These are phyloP conservation scores for Dioctria linearis DNA, from an alignment of 2,888 invertebrate species.

Conservation along the genomic window DNA sequence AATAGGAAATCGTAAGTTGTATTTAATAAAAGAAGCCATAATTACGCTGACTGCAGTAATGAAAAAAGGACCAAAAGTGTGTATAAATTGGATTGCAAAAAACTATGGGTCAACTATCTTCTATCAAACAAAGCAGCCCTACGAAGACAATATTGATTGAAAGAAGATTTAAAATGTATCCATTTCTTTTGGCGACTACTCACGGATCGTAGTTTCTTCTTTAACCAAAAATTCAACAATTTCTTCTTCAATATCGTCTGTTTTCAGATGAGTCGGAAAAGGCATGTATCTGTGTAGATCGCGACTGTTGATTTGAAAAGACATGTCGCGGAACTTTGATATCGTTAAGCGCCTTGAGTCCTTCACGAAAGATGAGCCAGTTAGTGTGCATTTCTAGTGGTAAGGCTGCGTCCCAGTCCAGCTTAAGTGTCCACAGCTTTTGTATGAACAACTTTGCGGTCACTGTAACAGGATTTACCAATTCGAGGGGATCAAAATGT, in stretches of 20 bases:
- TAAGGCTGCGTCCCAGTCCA: too few species aligned
- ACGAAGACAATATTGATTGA: not conserved
- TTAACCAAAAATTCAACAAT: constrained; percentile 98
- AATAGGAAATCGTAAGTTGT: constrained; percentile 33
- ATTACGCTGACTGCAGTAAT: constrained; percentile 22
- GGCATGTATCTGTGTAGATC: too few species aligned
- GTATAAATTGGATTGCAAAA: constrained; percentile 28
- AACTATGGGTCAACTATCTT: constrained; percentile 15
- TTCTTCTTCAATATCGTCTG: constrained; percentile 95
- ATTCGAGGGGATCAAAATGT: too few species aligned
- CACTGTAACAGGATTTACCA: too few species aligned
- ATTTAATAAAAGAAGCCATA: constrained; percentile 48
- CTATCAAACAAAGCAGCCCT: constrained; percentile 17
- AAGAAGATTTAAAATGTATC: constrained; percentile 29
- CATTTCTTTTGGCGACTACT: constrained; percentile 72
- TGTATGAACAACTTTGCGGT: too few species aligned
- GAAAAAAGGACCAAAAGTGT: constrained; percentile 28
- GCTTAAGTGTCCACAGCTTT: too few species aligned
- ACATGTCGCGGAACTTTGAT: too few species aligned
- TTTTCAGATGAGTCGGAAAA: constrained; percentile 93
- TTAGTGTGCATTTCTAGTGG: too few species aligned
- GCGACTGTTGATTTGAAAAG: too few species aligned
- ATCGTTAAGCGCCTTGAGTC: too few species aligned
- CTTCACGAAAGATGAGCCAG: too few species aligned
- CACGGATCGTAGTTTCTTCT: constrained; percentile 89